Evolutionary conservation across 2,888 invertebrate species (phyloP).

Genomic region (Tipula vernalis): DNA sequence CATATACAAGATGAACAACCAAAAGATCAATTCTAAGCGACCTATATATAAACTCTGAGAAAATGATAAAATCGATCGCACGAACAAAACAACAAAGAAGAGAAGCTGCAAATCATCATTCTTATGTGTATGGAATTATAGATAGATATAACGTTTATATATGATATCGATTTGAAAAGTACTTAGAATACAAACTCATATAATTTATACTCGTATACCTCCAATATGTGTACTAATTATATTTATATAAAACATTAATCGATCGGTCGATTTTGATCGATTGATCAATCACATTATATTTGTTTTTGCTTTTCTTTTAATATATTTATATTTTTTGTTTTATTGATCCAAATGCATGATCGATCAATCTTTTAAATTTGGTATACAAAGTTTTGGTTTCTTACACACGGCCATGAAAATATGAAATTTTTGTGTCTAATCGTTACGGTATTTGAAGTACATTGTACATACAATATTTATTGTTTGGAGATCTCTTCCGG

Average conservation of each 20-base stretch:
- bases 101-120: not conserved
- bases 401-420: not conserved
- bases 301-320: not conserved
- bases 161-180: not conserved
- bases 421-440: not conserved
- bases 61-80: not conserved
- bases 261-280: not conserved
- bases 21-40: not conserved
- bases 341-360: slow-evolving; percentile 4
- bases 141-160: not conserved
- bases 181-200: no score
- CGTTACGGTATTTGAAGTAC: not conserved
- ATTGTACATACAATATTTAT: not conserved
- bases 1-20: not conserved
- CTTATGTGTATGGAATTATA: not conserved
- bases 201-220: no score
- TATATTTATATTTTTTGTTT: not conserved
- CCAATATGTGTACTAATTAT: not conserved
- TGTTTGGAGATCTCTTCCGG: not conserved
- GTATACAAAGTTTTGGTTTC: not conserved
- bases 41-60: not conserved
- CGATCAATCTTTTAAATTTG: not conserved
- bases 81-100: not conserved
- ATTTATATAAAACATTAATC: not conserved
- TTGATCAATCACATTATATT: not conserved